These are phyloP conservation scores for Anticlea derivata DNA, from an alignment of 2,888 invertebrate species.

Conservation along the genomic window DNA sequence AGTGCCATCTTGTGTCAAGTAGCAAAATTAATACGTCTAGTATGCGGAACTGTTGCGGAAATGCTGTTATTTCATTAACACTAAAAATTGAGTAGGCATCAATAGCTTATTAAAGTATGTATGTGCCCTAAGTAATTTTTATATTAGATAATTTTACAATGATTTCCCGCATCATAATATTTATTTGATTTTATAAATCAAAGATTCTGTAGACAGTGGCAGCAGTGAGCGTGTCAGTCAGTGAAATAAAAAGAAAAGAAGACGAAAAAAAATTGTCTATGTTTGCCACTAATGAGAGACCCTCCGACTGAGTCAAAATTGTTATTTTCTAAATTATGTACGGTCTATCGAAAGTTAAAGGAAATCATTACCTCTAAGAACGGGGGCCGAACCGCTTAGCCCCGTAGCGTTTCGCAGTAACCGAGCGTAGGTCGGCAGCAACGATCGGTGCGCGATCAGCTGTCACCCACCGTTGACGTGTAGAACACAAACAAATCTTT, in stretches of 20 bases:
- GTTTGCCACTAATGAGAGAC: constrained; percentile 70
- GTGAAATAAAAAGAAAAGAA: neutral
- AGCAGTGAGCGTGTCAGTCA: neutral
- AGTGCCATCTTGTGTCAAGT: constrained; percentile 27
- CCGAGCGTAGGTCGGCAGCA: constrained; percentile 35
- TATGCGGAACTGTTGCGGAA: too few relatives aligned
- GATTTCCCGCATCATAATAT: too few relatives aligned
- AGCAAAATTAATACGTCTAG: constrained; percentile 19
- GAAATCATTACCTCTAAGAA: constrained; percentile 38
- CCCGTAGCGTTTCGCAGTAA: constrained; percentile 39
- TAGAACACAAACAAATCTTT: constrained; percentile 76
- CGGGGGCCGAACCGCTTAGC: constrained; percentile 40
- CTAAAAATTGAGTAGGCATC: too few relatives aligned
- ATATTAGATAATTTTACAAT: too few relatives aligned
- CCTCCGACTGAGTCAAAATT: constrained; percentile 57
- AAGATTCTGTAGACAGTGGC: constrained; percentile 6
- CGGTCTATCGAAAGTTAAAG: constrained; percentile 52
- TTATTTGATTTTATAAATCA: too few relatives aligned
- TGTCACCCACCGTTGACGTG: constrained; percentile 75
- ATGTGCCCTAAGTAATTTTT: neutral
- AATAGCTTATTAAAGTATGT: too few relatives aligned
- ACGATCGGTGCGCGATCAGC: constrained; percentile 63
- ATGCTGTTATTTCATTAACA: too few relatives aligned
- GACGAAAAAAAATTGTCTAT: constrained; percentile 47
- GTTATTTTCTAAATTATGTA: constrained; percentile 72